phyloP scores from a whole-genome alignment of 2,888 invertebrate species.

The Cordylochernes scorpioides region DNA sequence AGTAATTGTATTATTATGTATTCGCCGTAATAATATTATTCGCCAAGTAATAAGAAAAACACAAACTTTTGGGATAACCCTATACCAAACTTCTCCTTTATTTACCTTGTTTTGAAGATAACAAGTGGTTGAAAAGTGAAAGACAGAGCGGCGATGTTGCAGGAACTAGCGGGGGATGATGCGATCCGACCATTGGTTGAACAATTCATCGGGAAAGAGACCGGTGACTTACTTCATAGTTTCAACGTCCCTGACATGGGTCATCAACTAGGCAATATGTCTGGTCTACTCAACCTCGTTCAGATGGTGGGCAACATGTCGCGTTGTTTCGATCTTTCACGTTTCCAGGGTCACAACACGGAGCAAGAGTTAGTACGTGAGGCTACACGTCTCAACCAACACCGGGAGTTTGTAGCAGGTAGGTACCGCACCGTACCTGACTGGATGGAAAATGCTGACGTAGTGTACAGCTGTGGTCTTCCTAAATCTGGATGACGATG shows the following conservation, averaged over 20 bases:
- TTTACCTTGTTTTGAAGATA: too few relatives aligned
- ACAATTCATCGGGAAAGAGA: conserved; percentile 3
- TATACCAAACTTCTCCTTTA: too few relatives aligned
- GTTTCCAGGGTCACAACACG: conserved; percentile 18
- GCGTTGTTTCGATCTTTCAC: conserved; percentile 15
- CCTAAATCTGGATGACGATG: conserved; percentile 7
- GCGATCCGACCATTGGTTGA: conserved; percentile 1
- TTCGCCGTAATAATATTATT: not conserved
- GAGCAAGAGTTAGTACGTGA: conserved; percentile 18
- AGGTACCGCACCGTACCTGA: conserved; percentile 1
- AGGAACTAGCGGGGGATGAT: not conserved
- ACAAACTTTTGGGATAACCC: too few relatives aligned
- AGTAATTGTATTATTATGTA: not conserved
- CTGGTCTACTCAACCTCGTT: conserved; percentile 13
- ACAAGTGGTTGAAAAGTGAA: too few relatives aligned
- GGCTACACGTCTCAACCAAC: conserved; percentile 16
- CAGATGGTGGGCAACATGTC: conserved; percentile 15
- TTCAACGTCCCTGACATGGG: conserved; percentile 1
- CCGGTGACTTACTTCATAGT: not conserved
- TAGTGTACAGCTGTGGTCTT: conserved; percentile 15
- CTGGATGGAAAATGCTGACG: not conserved
- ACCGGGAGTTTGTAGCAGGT: conserved; percentile 21
- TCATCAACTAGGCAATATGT: conserved; percentile 2
- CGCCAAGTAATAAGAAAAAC: too few relatives aligned
- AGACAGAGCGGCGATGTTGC: too few relatives aligned